A percentile compares a stretch with the other conserved stretches of the same genome.
phyloP scores from a whole-genome alignment of 2,888 invertebrate species.

The Drosophila picticornis region DNA sequence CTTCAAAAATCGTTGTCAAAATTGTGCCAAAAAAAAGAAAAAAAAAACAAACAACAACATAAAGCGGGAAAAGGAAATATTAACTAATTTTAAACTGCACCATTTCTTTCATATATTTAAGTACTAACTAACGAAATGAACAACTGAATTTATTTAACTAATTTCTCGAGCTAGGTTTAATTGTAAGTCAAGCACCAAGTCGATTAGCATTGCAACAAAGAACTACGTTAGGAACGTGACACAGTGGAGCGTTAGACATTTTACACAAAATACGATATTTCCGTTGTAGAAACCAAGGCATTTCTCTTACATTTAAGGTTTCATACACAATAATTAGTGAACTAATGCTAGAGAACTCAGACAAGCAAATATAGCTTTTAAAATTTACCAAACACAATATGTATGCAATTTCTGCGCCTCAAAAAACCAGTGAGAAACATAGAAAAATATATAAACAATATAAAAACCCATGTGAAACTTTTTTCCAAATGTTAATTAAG shows the following conservation, averaged over 20 bases:
- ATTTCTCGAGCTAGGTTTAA: conserved; percentile 71
- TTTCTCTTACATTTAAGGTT: conserved; percentile 79
- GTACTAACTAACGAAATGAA: conserved; percentile 67
- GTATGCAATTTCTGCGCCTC: conserved; percentile 39
- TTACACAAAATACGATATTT: conserved; percentile 74
- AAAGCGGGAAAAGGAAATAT: background rate
- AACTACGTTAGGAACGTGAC: conserved; percentile 35
- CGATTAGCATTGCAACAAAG: conserved; percentile 72
- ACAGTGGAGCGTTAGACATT: conserved; percentile 56
- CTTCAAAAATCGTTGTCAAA: conserved; percentile 69
- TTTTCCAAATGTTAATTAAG: conserved; percentile 68
- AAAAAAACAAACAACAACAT: background rate
- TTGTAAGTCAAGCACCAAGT: conserved; percentile 73
- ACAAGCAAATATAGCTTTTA: conserved; percentile 50
- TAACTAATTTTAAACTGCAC: conserved; percentile 60
- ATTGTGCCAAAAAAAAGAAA: conserved; percentile 63
- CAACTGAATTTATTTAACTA: conserved; percentile 75
- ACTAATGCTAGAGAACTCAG: conserved; percentile 73
- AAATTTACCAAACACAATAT: conserved; percentile 50
- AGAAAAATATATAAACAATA: conserved; percentile 19
- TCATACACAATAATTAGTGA: conserved; percentile 80
- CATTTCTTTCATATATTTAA: conserved; percentile 44
- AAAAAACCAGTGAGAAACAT: conserved; percentile 36
- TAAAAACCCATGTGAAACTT: conserved; percentile 43
- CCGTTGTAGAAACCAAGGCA: conserved; percentile 77